Base-by-base conservation (phyloP, 2,888 invertebrate species). In the Thera britannica region DNA sequence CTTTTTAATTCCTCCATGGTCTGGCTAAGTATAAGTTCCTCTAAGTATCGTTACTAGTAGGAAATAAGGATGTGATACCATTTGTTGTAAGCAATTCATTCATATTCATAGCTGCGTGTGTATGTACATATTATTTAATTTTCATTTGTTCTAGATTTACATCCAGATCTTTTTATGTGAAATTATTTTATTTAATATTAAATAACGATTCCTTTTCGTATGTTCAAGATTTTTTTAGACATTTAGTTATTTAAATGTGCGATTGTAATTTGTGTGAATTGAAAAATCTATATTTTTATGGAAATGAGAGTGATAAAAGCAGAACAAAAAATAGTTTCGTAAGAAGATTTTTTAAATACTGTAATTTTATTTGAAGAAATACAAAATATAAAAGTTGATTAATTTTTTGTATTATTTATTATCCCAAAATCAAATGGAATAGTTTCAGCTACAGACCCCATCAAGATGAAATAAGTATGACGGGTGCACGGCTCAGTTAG, bases 1-100 rank as follows among this genome's bases (percentile, higher is more conserved):
- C 44, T 41, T 70, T 65, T 64, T 44, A 35, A 66, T 84, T 86
- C 77, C 83, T 86, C 80, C 82, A 82, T 84, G 87, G 89, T 92
- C 88, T 87, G 88, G 87, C 87, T 92, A 90, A 89, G 77, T 84
- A 79, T 92, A 91, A 91, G 93, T 93, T 93, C 93, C 93, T 93
- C 86, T 83, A 82, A 86, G 82, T 90, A 88, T 89, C 87, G 83
- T 85, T 87, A 88, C 88, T 77, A 82, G 83, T 89, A 90, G 87
- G 83, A 81, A 86, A 78, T 92, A 92, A 93, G 91, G 90, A 90
- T 90, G 93, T 93, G 93, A 93, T 93, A 93, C 93, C 92, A 92
- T 91, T 89, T 91, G 88, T 85, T 86, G 75, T 92, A 90, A 92
- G 92, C 82, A 85, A 87, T 85, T 80, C 85, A 84, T 86, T 83